A percentile compares a stretch with the other conserved stretches of the same genome.
phyloP scores from a whole-genome alignment of 2,888 invertebrate genomes.

The Conchocele bisecta region DNA sequence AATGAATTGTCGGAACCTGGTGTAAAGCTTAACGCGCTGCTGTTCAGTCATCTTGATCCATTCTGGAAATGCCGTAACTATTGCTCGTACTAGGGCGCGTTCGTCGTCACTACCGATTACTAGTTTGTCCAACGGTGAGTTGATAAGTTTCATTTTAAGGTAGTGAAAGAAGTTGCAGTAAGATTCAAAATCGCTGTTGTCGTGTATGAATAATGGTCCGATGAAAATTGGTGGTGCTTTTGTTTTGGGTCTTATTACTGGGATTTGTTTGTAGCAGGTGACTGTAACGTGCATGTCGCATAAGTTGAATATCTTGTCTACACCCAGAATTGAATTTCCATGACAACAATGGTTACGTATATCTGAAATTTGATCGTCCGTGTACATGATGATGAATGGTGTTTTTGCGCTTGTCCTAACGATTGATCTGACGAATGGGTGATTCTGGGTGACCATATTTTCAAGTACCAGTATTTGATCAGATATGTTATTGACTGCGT shows the following conservation, averaged over 20 bases:
- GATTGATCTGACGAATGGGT: slow-evolving; percentile 8
- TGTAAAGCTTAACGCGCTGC: too few relatives aligned
- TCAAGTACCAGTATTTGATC: slow-evolving; percentile 13
- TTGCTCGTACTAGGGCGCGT: neutral
- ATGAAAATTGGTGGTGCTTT: slow-evolving; percentile 23
- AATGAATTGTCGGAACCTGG: too few relatives aligned
- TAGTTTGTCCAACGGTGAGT: neutral
- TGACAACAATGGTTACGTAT: slow-evolving; percentile 32
- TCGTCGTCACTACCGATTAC: slow-evolving; percentile 20
- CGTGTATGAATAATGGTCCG: slow-evolving; percentile 21
- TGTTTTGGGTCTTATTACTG: slow-evolving; percentile 5
- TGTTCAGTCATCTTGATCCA: too few relatives aligned
- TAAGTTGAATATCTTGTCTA: slow-evolving; percentile 46
- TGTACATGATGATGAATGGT: slow-evolving; percentile 20
- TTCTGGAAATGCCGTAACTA: too few relatives aligned
- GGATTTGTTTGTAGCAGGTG: slow-evolving; percentile 36
- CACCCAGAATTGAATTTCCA: slow-evolving; percentile 33
- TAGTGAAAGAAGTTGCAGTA: slow-evolving; percentile 30
- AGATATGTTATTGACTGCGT: slow-evolving; percentile 2
- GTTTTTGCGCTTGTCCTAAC: slow-evolving; percentile 12
- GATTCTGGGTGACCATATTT: slow-evolving; percentile 14
- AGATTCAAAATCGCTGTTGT: slow-evolving; percentile 32
- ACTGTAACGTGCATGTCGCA: slow-evolving; percentile 51
- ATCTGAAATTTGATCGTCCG: slow-evolving; percentile 20
- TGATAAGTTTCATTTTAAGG: slow-evolving; percentile 31